phyloP scores from a whole-genome alignment of 2,113 vertebrate species.

The Passer montanus region DNA sequence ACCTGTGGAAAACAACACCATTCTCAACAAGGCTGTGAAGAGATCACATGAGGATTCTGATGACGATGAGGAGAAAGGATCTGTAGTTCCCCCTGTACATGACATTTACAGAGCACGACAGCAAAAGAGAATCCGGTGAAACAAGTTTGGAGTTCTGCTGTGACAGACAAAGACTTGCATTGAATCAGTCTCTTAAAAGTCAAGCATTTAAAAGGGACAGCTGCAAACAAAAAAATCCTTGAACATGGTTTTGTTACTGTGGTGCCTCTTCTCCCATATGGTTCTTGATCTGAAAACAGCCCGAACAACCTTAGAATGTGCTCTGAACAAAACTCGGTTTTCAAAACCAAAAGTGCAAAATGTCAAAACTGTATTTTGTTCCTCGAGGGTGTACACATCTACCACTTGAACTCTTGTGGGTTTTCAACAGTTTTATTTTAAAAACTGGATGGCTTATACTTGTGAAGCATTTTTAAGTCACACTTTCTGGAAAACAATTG shows the following conservation, averaged over 20 bases:
- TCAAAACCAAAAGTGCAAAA: constrained; percentile 64
- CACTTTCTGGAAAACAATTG: constrained; percentile 79
- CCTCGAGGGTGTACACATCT: constrained; percentile 68
- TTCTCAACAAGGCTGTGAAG: constrained; percentile 89
- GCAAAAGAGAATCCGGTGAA: constrained; percentile 97
- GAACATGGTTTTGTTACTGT: constrained; percentile 77
- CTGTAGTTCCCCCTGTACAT: constrained; percentile 92
- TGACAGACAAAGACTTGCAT: constrained; percentile 45
- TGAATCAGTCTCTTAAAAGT: constrained; percentile 70
- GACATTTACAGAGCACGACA: constrained; percentile 98
- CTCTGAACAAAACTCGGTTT: constrained; percentile 61
- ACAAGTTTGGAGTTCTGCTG: neutral
- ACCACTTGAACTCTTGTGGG: constrained; percentile 77
- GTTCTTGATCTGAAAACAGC: constrained; percentile 65
- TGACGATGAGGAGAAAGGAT: constrained; percentile 96
- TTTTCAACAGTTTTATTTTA: constrained; percentile 94
- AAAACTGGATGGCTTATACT: constrained; percentile 92
- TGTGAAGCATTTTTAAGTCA: constrained; percentile 91
- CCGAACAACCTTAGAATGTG: constrained; percentile 65
- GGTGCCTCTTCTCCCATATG: constrained; percentile 77
- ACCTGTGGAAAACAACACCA: constrained; percentile 87
- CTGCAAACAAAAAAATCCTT: constrained; percentile 72
- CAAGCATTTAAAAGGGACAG: constrained; percentile 73
- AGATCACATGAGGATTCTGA: constrained; percentile 96
- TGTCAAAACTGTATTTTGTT: constrained; percentile 68